Percentiles rank a stretch among this genome's conserved stretches.
Conservation (phyloP, 2,888 invertebrate species). For the Callosobruchus maculatus region DNA sequence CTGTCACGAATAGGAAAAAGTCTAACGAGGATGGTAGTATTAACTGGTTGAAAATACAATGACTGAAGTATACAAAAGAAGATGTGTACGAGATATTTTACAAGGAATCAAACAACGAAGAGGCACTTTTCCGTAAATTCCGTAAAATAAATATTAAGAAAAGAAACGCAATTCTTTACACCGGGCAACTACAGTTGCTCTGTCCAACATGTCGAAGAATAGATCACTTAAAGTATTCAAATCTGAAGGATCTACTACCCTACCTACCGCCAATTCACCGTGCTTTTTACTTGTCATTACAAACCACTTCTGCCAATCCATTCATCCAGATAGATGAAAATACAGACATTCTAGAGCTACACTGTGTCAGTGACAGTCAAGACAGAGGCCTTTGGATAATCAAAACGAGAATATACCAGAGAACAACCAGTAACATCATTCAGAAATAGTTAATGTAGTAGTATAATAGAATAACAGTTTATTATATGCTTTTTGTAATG, state of each 20-base stretch:
- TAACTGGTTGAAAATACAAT: conserved; percentile 3
- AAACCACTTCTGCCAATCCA: too few species aligned
- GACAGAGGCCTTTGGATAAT: too few species aligned
- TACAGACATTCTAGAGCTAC: too few species aligned
- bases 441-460: too few species aligned
- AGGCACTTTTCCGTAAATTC: background rate
- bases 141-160: too few species aligned
- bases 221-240: background rate
- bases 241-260: background rate
- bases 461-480: too few species aligned
- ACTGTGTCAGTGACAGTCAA: too few species aligned
- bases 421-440: too few species aligned
- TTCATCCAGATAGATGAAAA: too few species aligned
- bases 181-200: background rate
- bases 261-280: conserved; percentile 1
- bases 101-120: background rate
- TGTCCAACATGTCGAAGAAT: conserved; percentile 1
- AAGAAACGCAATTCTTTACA: background rate
- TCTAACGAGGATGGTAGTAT: background rate
- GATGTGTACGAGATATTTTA: background rate
- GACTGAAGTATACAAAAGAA: background rate
- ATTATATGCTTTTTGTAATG: too few species aligned
- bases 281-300: background rate
- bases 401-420: too few species aligned
- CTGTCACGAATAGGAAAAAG: background rate